Evolutionary conservation across 1,140 invertebrate species (phyloP), one percentile per base, ranked within the genome.

Genomic region (Dendrolimus punctatus): DNA sequence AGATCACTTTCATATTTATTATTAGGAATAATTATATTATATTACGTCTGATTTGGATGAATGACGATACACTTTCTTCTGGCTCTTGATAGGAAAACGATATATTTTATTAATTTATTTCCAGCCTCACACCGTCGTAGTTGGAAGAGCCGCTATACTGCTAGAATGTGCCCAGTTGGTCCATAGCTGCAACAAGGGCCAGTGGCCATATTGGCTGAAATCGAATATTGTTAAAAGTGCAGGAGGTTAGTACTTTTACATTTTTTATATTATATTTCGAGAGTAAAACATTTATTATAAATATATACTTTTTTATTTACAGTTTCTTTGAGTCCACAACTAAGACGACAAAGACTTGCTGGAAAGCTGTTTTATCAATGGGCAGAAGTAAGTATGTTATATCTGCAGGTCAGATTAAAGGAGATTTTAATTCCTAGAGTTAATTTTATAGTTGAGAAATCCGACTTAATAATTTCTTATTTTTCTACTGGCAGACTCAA

Each of bases 311-410:
- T 52, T 36, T 51, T 5, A 6, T 50, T 75, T 72, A 36, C 69
- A 88, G 86, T 82, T 37, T 76, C 82, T 37, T 73, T 78, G 6
- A 85, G 78, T 60, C 81, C 84, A 8, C 85, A 81, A 50, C 62
- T 87, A 7, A 80, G 74, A 64, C 66, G 81, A 53, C 97, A 99
- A 86, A 89, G 96, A 55, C 90, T 95, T 10, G 97, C 98, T 41
- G 98, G 98, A 6, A 95, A 98, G 87, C 91, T 99, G 88, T 99
- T 99, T 80, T 97, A 98, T 80, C 95, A 96, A 73, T 99, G 97
- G 97, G 97, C 94, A 51, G 96, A 98, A 89, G 96, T 96, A 89
- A 85, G 64, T 57, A 9, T 39, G 39, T 46, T 53, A 45, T 45
- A 9, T 9, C 2, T 7, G 1, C 23, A 3, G 1, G 23, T 23